phyloP scores from a whole-genome alignment of 2,888 invertebrate species.

The Piscicola geometra region DNA sequence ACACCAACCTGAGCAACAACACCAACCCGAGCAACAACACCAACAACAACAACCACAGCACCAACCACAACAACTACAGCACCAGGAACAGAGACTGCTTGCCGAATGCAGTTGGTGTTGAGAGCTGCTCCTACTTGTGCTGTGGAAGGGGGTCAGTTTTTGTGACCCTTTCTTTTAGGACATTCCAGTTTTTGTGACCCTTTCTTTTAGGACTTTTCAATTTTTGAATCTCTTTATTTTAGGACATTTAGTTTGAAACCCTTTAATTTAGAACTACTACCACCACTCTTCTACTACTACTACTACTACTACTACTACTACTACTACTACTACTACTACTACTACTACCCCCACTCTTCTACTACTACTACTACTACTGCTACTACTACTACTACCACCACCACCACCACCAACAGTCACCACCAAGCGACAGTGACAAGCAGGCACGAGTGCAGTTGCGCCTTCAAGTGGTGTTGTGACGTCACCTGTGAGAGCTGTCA shows the following conservation, averaged over 20 bases:
- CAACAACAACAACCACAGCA: background rate
- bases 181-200: too few species aligned
- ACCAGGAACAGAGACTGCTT: background rate
- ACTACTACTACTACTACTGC: too few species aligned
- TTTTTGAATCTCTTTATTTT: too few species aligned
- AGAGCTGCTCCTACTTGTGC: slow-evolving; percentile 8
- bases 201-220: too few species aligned
- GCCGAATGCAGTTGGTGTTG: background rate
- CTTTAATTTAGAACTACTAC: too few species aligned
- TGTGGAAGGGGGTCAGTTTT: slow-evolving; percentile 26
- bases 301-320: too few species aligned
- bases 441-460: slow-evolving; percentile 6
- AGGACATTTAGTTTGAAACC: too few species aligned
- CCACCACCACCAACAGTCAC: background rate
- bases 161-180: too few species aligned
- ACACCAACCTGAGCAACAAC: background rate
- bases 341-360: too few species aligned
- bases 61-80: background rate
- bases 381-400: too few species aligned
- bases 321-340: background rate
- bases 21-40: background rate
- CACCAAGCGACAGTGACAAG: background rate
- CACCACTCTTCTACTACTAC: too few species aligned
- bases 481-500: slow-evolving; percentile 27
- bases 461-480: slow-evolving; percentile 34